Evolutionary conservation across 2,797 vertebrate species (phyloP).

Genomic region (Squalus acanthias): DNA sequence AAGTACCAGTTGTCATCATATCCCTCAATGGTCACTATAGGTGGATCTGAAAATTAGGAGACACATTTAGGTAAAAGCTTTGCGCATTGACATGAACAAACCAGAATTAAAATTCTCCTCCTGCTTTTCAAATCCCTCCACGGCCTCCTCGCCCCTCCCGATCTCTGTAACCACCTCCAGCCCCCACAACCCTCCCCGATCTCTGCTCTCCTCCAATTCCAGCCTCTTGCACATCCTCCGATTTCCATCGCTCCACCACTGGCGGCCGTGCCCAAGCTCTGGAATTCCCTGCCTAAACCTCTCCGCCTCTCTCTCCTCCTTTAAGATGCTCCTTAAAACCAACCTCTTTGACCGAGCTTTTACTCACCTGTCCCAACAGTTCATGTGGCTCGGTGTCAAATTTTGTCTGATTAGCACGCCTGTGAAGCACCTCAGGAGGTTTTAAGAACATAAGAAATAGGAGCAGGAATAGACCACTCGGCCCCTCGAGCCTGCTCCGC

Average conservation of each 20-base stretch:
- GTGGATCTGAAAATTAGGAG: background rate
- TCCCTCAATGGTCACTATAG: background rate
- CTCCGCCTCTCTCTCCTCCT: background rate
- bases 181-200: background rate
- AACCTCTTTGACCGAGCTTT: background rate
- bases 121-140: background rate
- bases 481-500: too few species aligned
- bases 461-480: too few species aligned
- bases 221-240: background rate
- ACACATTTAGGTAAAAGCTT: background rate
- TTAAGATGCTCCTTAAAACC: background rate
- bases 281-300: background rate
- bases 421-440: too few species aligned
- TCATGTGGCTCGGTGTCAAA: too few species aligned
- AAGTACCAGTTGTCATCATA: background rate
- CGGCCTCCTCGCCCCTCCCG: background rate
- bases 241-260: background rate
- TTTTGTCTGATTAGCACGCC: too few species aligned
- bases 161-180: background rate
- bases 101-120: background rate
- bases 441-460: too few species aligned
- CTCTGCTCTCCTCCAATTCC: background rate
- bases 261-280: too few species aligned
- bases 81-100: background rate
- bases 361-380: too few species aligned